phyloP scores from a whole-genome alignment of 2,888 invertebrate genomes.

The Luperina nickerlii region DNA sequence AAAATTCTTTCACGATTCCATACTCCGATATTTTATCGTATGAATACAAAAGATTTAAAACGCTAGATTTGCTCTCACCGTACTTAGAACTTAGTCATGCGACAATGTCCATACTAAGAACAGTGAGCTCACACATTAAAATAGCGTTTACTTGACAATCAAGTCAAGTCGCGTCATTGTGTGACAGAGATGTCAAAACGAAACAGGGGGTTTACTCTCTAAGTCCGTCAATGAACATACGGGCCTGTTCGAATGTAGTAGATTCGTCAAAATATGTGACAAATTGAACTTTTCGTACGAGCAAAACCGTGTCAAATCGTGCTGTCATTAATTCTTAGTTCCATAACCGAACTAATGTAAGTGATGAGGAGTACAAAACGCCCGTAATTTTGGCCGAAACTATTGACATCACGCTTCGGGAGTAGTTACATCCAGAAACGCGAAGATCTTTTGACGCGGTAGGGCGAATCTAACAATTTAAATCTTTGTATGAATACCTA shows the following conservation, averaged over 20 bases:
- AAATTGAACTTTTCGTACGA: neutral
- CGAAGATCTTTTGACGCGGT: neutral
- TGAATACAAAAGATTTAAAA: conserved; percentile 4
- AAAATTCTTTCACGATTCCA: conserved; percentile 11
- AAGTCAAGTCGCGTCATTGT: neutral
- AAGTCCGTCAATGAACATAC: no score
- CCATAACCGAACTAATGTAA: neutral
- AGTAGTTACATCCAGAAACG: neutral
- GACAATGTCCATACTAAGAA: no score
- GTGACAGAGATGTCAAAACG: neutral
- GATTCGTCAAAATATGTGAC: neutral
- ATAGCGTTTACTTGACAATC: neutral
- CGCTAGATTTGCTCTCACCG: neutral
- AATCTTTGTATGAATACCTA: conserved; percentile 38
- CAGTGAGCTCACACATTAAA: no score
- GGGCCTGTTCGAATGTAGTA: neutral
- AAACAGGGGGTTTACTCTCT: neutral
- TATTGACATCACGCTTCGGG: neutral
- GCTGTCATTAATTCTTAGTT: neutral
- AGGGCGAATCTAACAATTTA: neutral
- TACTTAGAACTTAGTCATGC: neutral
- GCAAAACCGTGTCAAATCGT: neutral
- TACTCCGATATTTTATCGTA: conserved; percentile 39
- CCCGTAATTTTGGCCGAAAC: neutral
- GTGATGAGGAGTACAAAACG: neutral